Base-by-base conservation (phyloP, 1,140 invertebrate species). In the Drosophila jambulina region DNA sequence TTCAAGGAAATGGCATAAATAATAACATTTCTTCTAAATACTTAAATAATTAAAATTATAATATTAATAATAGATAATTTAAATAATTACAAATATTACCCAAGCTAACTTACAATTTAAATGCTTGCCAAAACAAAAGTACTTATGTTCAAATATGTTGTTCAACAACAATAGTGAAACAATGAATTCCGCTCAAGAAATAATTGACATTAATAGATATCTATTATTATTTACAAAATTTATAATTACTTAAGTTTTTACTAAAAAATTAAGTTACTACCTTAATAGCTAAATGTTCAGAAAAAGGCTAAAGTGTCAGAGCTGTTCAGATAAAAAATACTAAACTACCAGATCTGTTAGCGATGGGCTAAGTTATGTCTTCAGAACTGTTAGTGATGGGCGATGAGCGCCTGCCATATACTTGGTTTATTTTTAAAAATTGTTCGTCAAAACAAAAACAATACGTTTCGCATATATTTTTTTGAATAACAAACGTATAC, bases 401-500 rank as follows among this genome's bases (percentile, higher is more conserved):
- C 40, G 1, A 46, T 34, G 10, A 12, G 36, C 21, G 10, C 27
- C 3, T 19, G 21, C 4, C 15, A 15, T 3, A 32, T 32, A 19
- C 27, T 62, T 25, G 32, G 13, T 46, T 63, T 63, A 27, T 67
- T 67, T 45, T 45, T 63, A 12, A 63, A n/a, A 65, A 34, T 42
- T 63, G 4, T 21, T 46, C 2, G n/a, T 13, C 58, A 27, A 67
- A 67, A 36, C 63, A 46, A 25, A 32, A 62, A 27, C n/a, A 21
- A 15, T 13, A 27, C 15, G 8, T 15, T 6, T 36, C 21, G 27
- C 10, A 21, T 21, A 7, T 27, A 9, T 9, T 15, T 25, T 25
- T 17, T 13, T 4, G 0, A 3, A 25, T 3, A 61, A 51, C 21
- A 67, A 32, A 32, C n/a, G n/a, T n/a, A n/a, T 43, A 27, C 36